A percentile compares a stretch with the other conserved stretches of the same genome.
Evolutionary conservation across 2,888 invertebrate species (phyloP).

Genomic region (Scaeva pyrastri): DNA sequence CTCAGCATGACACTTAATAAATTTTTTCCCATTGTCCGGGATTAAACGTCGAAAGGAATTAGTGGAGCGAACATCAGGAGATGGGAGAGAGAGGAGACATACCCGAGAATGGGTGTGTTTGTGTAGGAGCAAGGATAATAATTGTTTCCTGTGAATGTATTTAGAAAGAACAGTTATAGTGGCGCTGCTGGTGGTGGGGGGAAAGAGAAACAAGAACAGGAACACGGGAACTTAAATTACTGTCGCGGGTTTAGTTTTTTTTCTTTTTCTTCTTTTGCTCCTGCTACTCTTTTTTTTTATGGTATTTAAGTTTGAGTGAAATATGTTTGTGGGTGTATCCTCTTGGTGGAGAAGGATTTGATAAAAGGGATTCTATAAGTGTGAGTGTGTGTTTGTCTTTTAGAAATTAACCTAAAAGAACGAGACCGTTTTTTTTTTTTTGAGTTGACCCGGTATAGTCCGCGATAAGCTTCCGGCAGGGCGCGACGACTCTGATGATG

Average conservation of each 20-base stretch:
- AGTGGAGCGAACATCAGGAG: constrained; percentile 45
- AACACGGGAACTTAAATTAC: constrained; percentile 48
- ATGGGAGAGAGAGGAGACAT: constrained; percentile 10
- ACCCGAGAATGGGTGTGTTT: not conserved
- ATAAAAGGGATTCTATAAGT: not conserved
- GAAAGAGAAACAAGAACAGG: not conserved
- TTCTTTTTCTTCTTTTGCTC: too few relatives aligned
- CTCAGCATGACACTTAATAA: constrained; percentile 72
- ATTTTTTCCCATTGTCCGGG: constrained; percentile 64
- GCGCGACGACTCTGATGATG: constrained; percentile 26
- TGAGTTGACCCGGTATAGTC: constrained; percentile 57
- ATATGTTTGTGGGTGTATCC: not conserved
- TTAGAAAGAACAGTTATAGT: not conserved
- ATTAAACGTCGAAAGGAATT: constrained; percentile 68
- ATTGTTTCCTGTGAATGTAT: constrained; percentile 63
- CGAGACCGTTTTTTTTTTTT: constrained; percentile 19
- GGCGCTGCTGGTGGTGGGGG: not conserved
- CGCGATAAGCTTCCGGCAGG: constrained; percentile 53
- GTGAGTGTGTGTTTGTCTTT: not conserved
- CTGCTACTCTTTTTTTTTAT: not conserved
- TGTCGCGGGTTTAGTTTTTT: constrained; percentile 17
- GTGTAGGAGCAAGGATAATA: constrained; percentile 18
- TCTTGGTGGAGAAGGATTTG: constrained; percentile 17
- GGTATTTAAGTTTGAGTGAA: constrained; percentile 15
- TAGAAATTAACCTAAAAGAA: constrained; percentile 15